Conservation (phyloP, 2,113 vertebrate species). For the Bostrychus sinensis region DNA sequence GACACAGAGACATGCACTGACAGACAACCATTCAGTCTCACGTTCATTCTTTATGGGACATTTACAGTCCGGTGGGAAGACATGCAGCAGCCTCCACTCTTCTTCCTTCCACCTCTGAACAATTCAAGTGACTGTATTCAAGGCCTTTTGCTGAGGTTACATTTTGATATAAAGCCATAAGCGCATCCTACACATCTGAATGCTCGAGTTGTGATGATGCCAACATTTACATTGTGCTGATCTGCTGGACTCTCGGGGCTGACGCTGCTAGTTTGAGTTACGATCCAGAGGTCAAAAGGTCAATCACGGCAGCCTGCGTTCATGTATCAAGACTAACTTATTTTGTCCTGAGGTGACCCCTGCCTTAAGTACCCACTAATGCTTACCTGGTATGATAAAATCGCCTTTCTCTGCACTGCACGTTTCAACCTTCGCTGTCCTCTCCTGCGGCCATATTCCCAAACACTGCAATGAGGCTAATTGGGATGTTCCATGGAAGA, state of each 20-base stretch:
- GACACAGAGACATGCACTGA: too few species aligned
- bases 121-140: neutral
- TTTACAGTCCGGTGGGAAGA: too few species aligned
- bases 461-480: neutral
- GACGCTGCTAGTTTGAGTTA: constrained; percentile 5
- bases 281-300: constrained; percentile 10
- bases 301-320: constrained; percentile 17
- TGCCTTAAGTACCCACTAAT: constrained; percentile 38
- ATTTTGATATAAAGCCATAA: neutral
- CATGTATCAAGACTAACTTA: constrained; percentile 24
- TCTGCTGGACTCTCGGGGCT: constrained; percentile 1
- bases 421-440: neutral
- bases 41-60: too few species aligned
- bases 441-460: neutral
- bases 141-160: neutral
- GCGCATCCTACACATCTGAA: constrained; percentile 12
- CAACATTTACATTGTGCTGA: constrained; percentile 17
- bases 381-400: constrained; percentile 51
- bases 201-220: constrained; percentile 9
- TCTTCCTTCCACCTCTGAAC: neutral
- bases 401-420: constrained; percentile 4
- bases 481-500: neutral
- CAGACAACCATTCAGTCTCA: too few species aligned
- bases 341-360: constrained; percentile 35
- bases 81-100: too few species aligned